phyloP scores from a whole-genome alignment of 23 tunicate genomes.

The Botrylloides violaceus region DNA sequence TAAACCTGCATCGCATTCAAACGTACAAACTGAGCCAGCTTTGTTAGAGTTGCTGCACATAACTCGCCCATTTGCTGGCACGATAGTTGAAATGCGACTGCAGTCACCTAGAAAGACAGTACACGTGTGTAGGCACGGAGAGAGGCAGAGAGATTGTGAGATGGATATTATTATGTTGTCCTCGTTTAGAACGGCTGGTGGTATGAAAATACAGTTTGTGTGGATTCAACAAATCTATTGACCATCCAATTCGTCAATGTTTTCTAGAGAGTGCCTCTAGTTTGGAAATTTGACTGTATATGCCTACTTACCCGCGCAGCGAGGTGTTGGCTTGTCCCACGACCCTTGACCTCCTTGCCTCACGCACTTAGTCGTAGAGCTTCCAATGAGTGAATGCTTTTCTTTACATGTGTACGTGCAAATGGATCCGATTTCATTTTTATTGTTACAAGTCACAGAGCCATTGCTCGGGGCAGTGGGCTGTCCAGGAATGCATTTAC shows the following conservation, averaged over 20 bases:
- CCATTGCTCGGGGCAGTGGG: background rate
- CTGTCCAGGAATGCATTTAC: background rate
- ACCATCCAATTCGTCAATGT: no score
- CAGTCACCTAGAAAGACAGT: background rate
- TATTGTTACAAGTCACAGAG: background rate
- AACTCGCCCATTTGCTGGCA: background rate
- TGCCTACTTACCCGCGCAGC: background rate
- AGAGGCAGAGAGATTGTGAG: no score
- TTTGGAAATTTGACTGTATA: no score
- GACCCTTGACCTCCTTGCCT: background rate
- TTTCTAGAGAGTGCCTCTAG: no score
- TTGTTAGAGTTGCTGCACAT: background rate
- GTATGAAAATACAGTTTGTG: no score
- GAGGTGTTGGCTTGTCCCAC: background rate
- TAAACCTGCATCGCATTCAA: conserved; percentile 17
- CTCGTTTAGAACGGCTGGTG: no score
- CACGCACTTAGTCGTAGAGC: background rate
- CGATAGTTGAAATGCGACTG: background rate
- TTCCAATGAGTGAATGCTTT: background rate
- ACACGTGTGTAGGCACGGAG: no score
- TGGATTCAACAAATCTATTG: no score
- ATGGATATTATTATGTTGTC: no score
- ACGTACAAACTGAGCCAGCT: conserved; percentile 29
- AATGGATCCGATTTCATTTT: background rate
- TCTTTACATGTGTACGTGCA: background rate